Evolutionary conservation across 1,140 invertebrate genomes (phyloP).

Genomic region (Sarcophaga peregrina): DNA sequence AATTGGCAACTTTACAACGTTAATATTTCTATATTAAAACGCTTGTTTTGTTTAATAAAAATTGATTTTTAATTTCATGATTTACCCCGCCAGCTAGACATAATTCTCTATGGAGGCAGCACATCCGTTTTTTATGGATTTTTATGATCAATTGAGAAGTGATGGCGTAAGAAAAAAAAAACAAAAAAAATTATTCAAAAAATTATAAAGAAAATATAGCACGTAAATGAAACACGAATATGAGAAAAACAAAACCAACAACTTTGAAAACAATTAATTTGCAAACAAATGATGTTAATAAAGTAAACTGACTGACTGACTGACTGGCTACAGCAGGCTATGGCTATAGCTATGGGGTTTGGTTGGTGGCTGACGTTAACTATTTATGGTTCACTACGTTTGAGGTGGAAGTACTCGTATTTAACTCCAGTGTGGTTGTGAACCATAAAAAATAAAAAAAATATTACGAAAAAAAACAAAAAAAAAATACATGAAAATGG

Average conservation of each 20-base stretch:
- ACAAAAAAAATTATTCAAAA: not conserved
- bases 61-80: too few relatives aligned
- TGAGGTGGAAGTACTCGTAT: not conserved
- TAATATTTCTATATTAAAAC: too few relatives aligned
- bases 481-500: too few relatives aligned
- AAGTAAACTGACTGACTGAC: too few relatives aligned
- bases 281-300: not conserved
- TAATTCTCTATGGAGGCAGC: not conserved
- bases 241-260: not conserved
- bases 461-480: not conserved
- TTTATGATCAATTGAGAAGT: not conserved
- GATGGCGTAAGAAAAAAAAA: not conserved
- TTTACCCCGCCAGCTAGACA: too few relatives aligned
- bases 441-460: not conserved
- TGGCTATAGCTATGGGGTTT: not conserved
- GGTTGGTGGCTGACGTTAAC: not conserved
- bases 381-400: conserved; percentile 1
- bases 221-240: not conserved
- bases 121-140: conserved; percentile 17
- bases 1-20: too few relatives aligned
- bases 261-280: conserved; percentile 22
- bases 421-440: not conserved
- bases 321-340: too few relatives aligned
- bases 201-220: not conserved
- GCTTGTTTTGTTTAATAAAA: too few relatives aligned